These are phyloP conservation scores for Horisme vitalbata DNA, from an alignment of 2,888 invertebrate genomes.

Conservation along the genomic window DNA sequence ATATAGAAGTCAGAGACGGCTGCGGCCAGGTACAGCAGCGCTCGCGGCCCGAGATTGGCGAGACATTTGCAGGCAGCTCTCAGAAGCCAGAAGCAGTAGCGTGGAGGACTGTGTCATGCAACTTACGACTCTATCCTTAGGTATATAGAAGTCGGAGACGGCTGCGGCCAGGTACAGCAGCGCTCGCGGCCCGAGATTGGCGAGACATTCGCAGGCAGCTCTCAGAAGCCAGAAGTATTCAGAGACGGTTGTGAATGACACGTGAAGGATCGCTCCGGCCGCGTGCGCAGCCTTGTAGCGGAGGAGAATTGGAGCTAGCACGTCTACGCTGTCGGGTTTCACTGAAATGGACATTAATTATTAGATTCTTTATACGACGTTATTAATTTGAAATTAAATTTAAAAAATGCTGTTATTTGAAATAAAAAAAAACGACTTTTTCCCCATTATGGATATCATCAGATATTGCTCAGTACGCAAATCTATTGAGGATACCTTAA, in stretches of 20 bases:
- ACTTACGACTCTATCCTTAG: constrained; percentile 93
- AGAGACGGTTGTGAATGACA: constrained; percentile 92
- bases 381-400: neutral
- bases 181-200: constrained; percentile 85
- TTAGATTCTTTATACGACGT: neutral
- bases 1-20: constrained; percentile 99
- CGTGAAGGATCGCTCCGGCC: constrained; percentile 87
- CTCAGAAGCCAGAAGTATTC: constrained; percentile 96
- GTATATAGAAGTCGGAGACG: constrained; percentile 99
- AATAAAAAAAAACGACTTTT: too few species aligned
- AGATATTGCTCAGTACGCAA: too few species aligned
- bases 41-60: constrained; percentile 85
- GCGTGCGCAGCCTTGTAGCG: constrained; percentile 92
- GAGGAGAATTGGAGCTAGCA: constrained; percentile 86
- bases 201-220: constrained; percentile 90
- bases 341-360: constrained; percentile 70
- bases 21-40: constrained; percentile 96
- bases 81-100: constrained; percentile 95
- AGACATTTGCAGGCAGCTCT: constrained; percentile 91
- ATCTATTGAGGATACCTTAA: too few species aligned
- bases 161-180: constrained; percentile 98
- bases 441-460: too few species aligned
- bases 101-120: neutral
- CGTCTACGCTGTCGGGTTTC: constrained; percentile 88
- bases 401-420: too few species aligned